Evolutionary conservation across 2,113 vertebrate genomes (phyloP), one percentile per base, ranked within the genome.

Genomic region (Xyrauchen texanus): DNA sequence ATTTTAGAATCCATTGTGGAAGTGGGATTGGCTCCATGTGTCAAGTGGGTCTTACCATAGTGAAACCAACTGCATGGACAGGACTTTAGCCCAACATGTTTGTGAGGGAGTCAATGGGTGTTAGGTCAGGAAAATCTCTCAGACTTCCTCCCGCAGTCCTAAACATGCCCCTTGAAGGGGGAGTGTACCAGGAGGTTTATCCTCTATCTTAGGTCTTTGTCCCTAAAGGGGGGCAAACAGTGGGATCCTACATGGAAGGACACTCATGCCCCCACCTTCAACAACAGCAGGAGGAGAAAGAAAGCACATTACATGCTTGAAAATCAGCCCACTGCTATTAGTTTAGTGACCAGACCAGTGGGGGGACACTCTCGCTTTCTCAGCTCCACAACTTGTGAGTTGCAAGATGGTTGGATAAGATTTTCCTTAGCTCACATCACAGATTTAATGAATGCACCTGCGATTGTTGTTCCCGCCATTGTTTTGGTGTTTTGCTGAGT

Each of bases 241-340:
- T 87, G 92, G 90, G 91, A 90, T 90, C 93, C 95, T 89, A 93
- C 91, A 52, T 94, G 90, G 94, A 94, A 91, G 90, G 92, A 94
- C 93, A 88, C 73, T 57, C 58, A 91, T 89, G 91, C 90, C 86
- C 68, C 47, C 51, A 88, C 12, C 87, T 91, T 89, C 78, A 55
- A 86, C 92, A 93, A 90, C 85, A 89, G 93, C 90, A 87, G 87
- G 84, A 85, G 80, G 65, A 62, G 86, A 92, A 94, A 93, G 94
- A 97, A 97, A 96, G 95, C 94, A 95, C 90, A 94, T 95, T 97
- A 96, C 95, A 96, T 91, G 96, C 92, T 91, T 97, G 95, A 94
- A 96, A 97, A 96, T 97, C 96, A 94, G 94, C 92, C 91, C 93
- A 90, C 94, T 90, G 95, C 42, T 73, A 77, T 94, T 93, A 93